Conservation (phyloP, 2,113 vertebrate species). For the Lota lota region DNA sequence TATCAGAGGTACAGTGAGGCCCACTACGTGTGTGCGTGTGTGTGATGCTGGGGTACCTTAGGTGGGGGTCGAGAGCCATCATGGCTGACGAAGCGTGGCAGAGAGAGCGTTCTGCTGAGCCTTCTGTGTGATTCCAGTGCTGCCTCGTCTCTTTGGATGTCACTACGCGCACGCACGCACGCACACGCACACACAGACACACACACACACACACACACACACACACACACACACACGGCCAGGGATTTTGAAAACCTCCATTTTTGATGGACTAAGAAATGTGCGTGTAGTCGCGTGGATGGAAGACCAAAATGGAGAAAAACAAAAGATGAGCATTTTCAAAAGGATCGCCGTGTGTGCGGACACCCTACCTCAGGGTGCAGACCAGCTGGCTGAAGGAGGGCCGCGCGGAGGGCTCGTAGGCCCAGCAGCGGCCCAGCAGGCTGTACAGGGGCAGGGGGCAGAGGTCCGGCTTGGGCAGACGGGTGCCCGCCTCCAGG, state of each 20-base stretch:
- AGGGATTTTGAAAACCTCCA: no score
- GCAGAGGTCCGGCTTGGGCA: constrained; percentile 88
- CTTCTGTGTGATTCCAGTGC: constrained; percentile 73
- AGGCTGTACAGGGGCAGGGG: constrained; percentile 88
- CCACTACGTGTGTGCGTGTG: neutral
- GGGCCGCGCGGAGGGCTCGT: constrained; percentile 85
- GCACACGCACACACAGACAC: constrained; percentile 8
- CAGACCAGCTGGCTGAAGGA: constrained; percentile 88
- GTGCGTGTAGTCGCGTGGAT: no score
- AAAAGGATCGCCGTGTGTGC: no score
- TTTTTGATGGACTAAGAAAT: neutral
- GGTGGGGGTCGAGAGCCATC: constrained; percentile 78
- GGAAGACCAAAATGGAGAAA: no score
- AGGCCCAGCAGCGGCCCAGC: constrained; percentile 93
- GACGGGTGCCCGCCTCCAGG: constrained; percentile 87
- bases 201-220: neutral
- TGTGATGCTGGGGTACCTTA: constrained; percentile 74
- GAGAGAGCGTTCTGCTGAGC: constrained; percentile 50
- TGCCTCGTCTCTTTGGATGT: constrained; percentile 82
- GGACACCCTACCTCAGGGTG: constrained; percentile 77
- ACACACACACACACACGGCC: no score
- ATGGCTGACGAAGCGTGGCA: constrained; percentile 53
- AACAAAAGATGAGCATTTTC: no score
- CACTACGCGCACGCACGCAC: constrained; percentile 62
- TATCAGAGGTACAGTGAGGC: no score